Conservation (phyloP, 2,113 vertebrate species). For the Leptosomus discolor region DNA sequence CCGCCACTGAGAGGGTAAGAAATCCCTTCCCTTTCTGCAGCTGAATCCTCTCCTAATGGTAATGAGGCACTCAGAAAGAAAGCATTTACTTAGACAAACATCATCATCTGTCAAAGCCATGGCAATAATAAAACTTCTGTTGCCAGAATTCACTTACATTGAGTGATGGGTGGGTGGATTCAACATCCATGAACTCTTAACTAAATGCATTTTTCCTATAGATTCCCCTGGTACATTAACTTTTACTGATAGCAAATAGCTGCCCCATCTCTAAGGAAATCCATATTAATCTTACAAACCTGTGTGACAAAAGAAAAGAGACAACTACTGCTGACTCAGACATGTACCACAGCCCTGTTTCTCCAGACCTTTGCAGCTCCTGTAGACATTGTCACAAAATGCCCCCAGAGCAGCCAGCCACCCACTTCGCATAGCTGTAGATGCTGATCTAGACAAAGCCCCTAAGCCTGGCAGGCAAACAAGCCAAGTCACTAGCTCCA, state of each 20-base stretch:
- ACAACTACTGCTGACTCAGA: neutral
- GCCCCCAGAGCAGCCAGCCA: neutral
- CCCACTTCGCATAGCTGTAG: neutral
- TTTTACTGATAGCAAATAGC: slow-evolving; percentile 39
- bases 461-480: neutral
- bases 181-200: slow-evolving; percentile 35
- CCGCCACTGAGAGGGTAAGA: neutral
- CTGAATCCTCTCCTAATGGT: slow-evolving; percentile 50
- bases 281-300: slow-evolving; percentile 3
- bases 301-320: neutral
- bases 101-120: slow-evolving; percentile 55
- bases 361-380: neutral
- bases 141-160: slow-evolving; percentile 54
- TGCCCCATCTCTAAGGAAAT: neutral
- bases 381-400: neutral
- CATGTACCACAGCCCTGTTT: neutral
- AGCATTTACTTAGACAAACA: slow-evolving; percentile 61
- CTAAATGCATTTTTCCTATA: slow-evolving; percentile 27
- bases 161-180: slow-evolving; percentile 32
- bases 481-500: neutral
- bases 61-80: slow-evolving; percentile 52
- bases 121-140: slow-evolving; percentile 54
- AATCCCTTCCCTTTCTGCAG: neutral
- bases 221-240: slow-evolving; percentile 39
- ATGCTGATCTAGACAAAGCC: neutral